Conservation (phyloP, 2,113 vertebrate species). For the Chelonoidis abingdonii region DNA sequence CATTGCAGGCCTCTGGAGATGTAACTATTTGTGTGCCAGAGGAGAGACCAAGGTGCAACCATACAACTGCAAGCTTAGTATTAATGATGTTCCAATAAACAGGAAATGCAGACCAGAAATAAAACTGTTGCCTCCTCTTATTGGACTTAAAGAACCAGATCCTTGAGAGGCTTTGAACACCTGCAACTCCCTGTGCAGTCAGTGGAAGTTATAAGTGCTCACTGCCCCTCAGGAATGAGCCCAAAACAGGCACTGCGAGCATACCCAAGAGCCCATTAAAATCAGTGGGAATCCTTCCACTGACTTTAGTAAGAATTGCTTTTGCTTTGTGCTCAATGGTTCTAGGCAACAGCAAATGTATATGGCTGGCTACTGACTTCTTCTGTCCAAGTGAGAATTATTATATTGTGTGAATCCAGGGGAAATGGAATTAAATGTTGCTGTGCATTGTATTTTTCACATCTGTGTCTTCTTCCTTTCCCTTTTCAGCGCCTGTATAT, state of each 20-base stretch:
- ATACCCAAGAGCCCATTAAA: too few relatives aligned
- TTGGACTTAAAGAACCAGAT: background rate
- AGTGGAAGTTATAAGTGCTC: background rate
- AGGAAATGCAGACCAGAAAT: background rate
- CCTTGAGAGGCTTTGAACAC: background rate
- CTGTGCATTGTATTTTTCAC: background rate
- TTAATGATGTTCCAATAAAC: background rate
- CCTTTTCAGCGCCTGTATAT: constrained; percentile 77
- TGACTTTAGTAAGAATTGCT: background rate
- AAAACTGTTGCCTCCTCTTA: background rate
- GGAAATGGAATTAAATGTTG: background rate
- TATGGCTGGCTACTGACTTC: background rate
- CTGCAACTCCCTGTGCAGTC: background rate
- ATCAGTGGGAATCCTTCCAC: background rate
- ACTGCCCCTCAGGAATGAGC: background rate
- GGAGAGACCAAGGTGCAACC: background rate
- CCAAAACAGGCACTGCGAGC: background rate
- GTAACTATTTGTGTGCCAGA: background rate
- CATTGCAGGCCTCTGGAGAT: background rate
- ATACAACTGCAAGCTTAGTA: background rate
- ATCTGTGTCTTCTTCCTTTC: background rate
- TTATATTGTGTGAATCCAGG: fast-evolving
- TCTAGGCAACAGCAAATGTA: background rate
- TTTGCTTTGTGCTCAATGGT: too few relatives aligned
- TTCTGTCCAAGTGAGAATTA: background rate